Base-by-base conservation (phyloP, 1,140 invertebrate species). In the Coelopa frigida region DNA sequence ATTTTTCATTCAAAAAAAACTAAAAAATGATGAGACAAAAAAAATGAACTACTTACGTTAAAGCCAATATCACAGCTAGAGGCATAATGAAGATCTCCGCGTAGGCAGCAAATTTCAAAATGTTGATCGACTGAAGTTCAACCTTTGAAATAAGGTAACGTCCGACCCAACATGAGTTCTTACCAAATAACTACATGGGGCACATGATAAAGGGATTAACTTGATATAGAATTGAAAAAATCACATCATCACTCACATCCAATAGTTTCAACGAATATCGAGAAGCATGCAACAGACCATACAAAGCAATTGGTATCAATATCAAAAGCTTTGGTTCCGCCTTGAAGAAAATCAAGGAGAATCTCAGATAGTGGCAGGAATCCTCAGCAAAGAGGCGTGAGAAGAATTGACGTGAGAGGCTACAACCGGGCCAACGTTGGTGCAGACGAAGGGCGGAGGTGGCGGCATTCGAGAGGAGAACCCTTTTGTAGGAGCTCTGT, bases 351-450 rank as follows among this genome's bases (percentile, higher is more conserved):
- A 97, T 91, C 37, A 96, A 70, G 10, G 90, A 90, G 71, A 88
- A 99, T 67, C 97, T 82, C 42, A 98, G 75, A 68, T 99, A 98
- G 70, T 99, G 95, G 54, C 88, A 93, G 46, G 91, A 94, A 73
- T 98, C 95, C 72, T 98, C 95, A 32, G 83, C 57, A 50, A 96
- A 75, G 44, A 98, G 68, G 6, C 75, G 70, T 11, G 78, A 73
- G 23, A 96, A 70, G 68, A 94, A 97, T 64, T 90, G 83, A 49
- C 85, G 73, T 42, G 77, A 86, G 23, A 96, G 74, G 39, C 83
- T 78, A 49, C 95, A 84, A 38, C 75, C 71, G 15, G 90, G 89
- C 39, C 98, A 72, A 48, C 94, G 78, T 70, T 98, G 94, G 72
- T 98, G 93, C 44, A 99, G 75, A 43, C 94, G 76, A 26, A 98